Percentiles rank a stretch among this genome's conserved stretches.
Conservation (phyloP, 1,140 invertebrate genomes). For the Daktulosphaira vitifoliae region DNA sequence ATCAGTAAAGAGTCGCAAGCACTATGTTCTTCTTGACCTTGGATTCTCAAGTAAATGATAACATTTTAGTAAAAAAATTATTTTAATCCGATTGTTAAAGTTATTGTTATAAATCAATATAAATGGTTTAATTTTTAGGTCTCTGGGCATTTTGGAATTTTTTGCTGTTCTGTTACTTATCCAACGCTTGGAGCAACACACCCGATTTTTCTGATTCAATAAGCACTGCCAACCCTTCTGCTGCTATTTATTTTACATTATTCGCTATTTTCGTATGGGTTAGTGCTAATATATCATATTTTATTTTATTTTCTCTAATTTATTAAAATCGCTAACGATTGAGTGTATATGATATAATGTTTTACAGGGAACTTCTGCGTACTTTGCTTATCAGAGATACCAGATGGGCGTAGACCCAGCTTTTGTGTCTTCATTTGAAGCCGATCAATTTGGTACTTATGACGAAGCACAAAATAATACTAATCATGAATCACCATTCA, state of each 20-base stretch:
- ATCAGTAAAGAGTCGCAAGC: slow-evolving; percentile 32
- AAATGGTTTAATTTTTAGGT: too few species aligned
- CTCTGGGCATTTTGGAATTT: slow-evolving; percentile 24
- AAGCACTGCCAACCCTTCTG: slow-evolving; percentile 28
- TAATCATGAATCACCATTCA: slow-evolving; percentile 17
- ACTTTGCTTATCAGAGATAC: slow-evolving; percentile 18
- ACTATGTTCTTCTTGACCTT: slow-evolving; percentile 26
- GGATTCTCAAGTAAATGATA: slow-evolving; percentile 18
- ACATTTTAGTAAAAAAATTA: not conserved
- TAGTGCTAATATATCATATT: not conserved
- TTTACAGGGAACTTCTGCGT: slow-evolving; percentile 1
- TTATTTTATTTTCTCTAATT: slow-evolving; percentile 1
- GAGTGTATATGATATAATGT: not conserved
- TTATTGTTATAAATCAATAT: too few species aligned
- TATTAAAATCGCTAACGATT: too few species aligned
- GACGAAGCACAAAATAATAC: slow-evolving; percentile 24
- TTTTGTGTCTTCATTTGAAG: slow-evolving; percentile 22
- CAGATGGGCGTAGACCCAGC: slow-evolving; percentile 22
- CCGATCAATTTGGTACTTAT: slow-evolving; percentile 17
- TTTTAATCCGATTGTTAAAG: too few species aligned
- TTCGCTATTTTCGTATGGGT: slow-evolving; percentile 30
- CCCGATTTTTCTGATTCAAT: slow-evolving; percentile 7
- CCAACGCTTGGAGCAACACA: slow-evolving; percentile 17
- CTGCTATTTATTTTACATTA: slow-evolving; percentile 32
- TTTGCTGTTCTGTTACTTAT: slow-evolving; percentile 27